Evolutionary conservation across 2,888 invertebrate species (phyloP), one percentile per base, ranked within the genome.

Genomic region (Dinocampus coccinellae): DNA sequence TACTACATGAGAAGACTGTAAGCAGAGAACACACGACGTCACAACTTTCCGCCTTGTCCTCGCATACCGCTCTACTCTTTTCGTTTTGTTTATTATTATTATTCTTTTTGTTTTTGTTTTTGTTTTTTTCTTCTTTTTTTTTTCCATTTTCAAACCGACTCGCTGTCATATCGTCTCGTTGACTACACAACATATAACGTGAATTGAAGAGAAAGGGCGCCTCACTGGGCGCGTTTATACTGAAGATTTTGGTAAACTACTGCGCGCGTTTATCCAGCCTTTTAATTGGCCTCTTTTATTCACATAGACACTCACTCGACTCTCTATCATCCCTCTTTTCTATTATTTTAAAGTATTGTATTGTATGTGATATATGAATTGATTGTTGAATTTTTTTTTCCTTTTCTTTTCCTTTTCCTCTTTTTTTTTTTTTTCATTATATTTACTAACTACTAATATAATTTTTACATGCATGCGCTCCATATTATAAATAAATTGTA

Each of bases 161-260:
- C 61, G 36, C 52, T 16, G 62, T 60, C 55, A 24, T 39, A 47
- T 24, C 58, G 29, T 63, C 26, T 47, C 24, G 24, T 63, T 29
- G n/a, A 42, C 36, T 61, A 34, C 10, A 22, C 22, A 26, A 1
- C 34, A 39, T 34, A 16, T 58, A 29, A 73, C 74, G 79, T 78
- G 78, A 76, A 78, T 76, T 77, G 76, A 80, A 76, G 77, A 82
- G 82, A 80, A 80, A 80, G 80, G 16, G 47, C 16, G 20, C 16
- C 4, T 80, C 79, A 77, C 77, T 67, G 70, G 74, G 75, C 78
- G 70, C 75, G 83, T 79, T 79, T 77, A 73, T 77, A 77, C 73
- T 77, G 75, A 78, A 78, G 80, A 80, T 80, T 83, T 78, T 69
- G 78, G 75, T 76, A 77, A 82, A 64, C 47, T 24, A 24, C 57